Base-by-base conservation (phyloP, 2,888 invertebrate species). In the Metopia argyrocephala region DNA sequence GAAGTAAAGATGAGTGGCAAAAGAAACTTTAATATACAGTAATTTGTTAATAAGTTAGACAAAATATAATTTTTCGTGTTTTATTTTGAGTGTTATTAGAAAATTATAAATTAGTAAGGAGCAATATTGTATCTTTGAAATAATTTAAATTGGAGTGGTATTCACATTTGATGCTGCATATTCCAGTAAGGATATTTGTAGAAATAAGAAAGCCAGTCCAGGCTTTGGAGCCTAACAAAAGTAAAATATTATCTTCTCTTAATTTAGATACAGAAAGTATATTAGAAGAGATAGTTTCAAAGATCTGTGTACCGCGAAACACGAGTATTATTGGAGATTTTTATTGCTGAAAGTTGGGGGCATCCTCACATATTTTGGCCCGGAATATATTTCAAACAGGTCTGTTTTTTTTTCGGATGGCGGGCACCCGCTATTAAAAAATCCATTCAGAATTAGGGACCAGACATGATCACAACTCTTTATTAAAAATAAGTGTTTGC, bases 61-160 rank as follows among this genome's bases (percentile, higher is more conserved):
- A n/a, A n/a, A n/a, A n/a, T n/a, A n/a, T n/a, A n/a, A n/a, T n/a
- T n/a, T n/a, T n/a, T n/a, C n/a, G n/a, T n/a, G n/a, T n/a, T n/a
- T n/a, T n/a, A n/a, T n/a, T n/a, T n/a, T n/a, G n/a, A n/a, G n/a
- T n/a, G n/a, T n/a, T n/a, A n/a, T n/a, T n/a, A n/a, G n/a, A n/a
- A n/a, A n/a, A n/a, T n/a, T n/a, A n/a, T n/a, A n/a, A n/a, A n/a
- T n/a, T n/a, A n/a, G 12, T 66, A 54, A 3, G 38, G 66, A 1
- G 66, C 66, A 38, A 50, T 2, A 65, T 65, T 5, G 65, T 65
- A 15, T 52, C 50, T 65, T 65, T 65, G 0, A 31, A 20, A n/a
- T 15, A 65, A 5, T 65, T 62, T 21, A 52, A 28, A 5, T 48
- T 48, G 12, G 27, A 15, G 50, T 65, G 52, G 5, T 25, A n/a